These are phyloP conservation scores for Platysteira castanea DNA, from an alignment of 2,113 vertebrate genomes.

Conservation along the genomic window DNA sequence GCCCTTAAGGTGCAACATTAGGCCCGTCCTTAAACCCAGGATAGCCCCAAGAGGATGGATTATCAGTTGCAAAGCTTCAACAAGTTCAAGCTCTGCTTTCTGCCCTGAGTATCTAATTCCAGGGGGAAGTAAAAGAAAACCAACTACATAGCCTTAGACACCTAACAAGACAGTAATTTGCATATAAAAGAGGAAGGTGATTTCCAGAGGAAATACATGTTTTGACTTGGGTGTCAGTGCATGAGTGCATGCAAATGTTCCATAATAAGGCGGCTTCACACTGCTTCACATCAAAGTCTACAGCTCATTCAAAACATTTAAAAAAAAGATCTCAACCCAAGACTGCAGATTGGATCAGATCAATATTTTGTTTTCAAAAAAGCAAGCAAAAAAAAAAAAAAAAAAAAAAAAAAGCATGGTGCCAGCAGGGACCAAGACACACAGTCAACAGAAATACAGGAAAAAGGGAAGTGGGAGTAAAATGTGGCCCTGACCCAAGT, in stretches of 20 bases:
- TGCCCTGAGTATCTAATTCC: neutral
- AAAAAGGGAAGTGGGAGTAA: neutral
- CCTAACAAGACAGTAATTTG: neutral
- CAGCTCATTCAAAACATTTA: neutral
- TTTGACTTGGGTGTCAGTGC: neutral
- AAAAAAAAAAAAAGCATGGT: neutral
- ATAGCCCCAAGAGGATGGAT: neutral
- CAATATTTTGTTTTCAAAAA: neutral
- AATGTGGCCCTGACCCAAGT: neutral
- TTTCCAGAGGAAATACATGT: slow-evolving; percentile 27
- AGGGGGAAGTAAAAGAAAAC: neutral
- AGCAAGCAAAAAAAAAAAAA: too few species aligned
- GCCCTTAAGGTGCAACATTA: neutral
- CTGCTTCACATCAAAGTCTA: neutral
- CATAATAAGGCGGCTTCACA: neutral
- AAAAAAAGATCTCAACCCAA: neutral
- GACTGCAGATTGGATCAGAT: neutral
- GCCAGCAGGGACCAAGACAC: neutral
- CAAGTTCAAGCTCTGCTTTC: neutral
- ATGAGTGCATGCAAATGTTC: neutral
- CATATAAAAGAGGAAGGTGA: neutral
- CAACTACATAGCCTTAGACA: neutral
- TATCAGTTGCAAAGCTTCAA: neutral
- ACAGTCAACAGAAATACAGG: rapidly evolving
- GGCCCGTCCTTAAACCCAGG: neutral